Evolutionary conservation across 2,888 invertebrate genomes (phyloP), one percentile per base, ranked within the genome.

Genomic region (Dynastes maya): DNA sequence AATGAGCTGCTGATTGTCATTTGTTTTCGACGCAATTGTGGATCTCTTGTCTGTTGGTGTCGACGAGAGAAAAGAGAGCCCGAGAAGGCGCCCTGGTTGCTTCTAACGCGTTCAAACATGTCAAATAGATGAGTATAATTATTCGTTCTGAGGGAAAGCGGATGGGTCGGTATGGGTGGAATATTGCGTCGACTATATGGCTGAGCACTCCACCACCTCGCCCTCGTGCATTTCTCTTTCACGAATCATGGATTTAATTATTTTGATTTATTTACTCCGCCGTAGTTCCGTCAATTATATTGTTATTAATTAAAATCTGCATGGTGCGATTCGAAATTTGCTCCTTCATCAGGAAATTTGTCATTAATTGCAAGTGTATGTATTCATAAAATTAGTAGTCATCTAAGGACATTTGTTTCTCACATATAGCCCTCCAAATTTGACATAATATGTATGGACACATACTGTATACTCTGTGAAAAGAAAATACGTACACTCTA

Each of bases 1-100:
- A 87, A 87, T 86, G 86, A 87, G 87, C 86, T 86, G 85, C 87
- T 87, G 87, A 88, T 88, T 88, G 88, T 88, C 88, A 87, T 88
- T 88, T 88, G 86, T 88, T 88, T 87, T 85, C 83, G 84, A 86
- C 86, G 87, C 87, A 87, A 87, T 87, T 88, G 88, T 87, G 85
- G 85, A 83, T 83, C 85, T 84, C 86, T 87, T 86, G 86, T 87
- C 86, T 86, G 84, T 81, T 82, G 72, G 72, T 72, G 72, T 72
- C 79, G 67, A 67, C 79, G 67, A 67, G 67, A 67, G 80, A 82
- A 82, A 75, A 72, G 72, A 75, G 72, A 72, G 55, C 16, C 55
- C 16, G 22, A 37, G 58, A 72, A 40, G 37, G 51, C 72, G 51
- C 72, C 13, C 63, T 67, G 64, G 9, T 53, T 55, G 65, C 67